These are phyloP conservation scores for Euproctis similis DNA, from an alignment of 2,888 invertebrate genomes.

Conservation along the genomic window DNA sequence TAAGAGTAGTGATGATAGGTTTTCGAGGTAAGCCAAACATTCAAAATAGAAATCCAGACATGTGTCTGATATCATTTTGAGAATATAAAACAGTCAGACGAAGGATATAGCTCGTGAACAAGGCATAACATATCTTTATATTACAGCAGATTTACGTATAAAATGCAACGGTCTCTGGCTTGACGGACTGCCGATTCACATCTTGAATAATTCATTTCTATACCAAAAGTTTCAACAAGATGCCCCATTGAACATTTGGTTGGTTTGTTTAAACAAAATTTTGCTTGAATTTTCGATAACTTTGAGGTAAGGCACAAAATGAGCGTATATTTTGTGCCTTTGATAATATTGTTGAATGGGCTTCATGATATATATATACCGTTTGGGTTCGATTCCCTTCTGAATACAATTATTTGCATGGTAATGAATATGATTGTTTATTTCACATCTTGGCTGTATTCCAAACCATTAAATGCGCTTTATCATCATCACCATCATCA, in stretches of 20 bases:
- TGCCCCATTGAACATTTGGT: conserved; percentile 54
- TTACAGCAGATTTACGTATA: conserved; percentile 58
- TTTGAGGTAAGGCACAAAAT: too few relatives aligned
- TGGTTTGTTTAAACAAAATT: conserved; percentile 63
- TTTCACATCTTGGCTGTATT: too few relatives aligned
- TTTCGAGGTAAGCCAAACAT: conserved; percentile 18
- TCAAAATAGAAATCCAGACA: conserved; percentile 23
- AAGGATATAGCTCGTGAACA: conserved; percentile 49
- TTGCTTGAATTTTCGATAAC: conserved; percentile 30
- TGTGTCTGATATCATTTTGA: conserved; percentile 25
- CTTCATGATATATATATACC: too few relatives aligned
- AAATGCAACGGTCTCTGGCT: conserved; percentile 56
- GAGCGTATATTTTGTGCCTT: too few relatives aligned
- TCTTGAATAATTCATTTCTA: conserved; percentile 68
- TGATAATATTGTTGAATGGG: too few relatives aligned
- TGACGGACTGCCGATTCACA: conserved; percentile 70
- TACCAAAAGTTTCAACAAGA: conserved; percentile 53
- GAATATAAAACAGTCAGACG: conserved; percentile 43
- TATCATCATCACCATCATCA: too few relatives aligned
- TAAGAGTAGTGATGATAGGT: too few relatives aligned
- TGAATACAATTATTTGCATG: too few relatives aligned
- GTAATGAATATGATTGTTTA: too few relatives aligned
- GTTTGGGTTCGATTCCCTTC: too few relatives aligned
- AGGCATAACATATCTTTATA: conserved; percentile 51
- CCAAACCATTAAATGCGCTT: too few relatives aligned